Evolutionary conservation across 2,888 invertebrate species (phyloP).

Genomic region (Heteropelma amictum): DNA sequence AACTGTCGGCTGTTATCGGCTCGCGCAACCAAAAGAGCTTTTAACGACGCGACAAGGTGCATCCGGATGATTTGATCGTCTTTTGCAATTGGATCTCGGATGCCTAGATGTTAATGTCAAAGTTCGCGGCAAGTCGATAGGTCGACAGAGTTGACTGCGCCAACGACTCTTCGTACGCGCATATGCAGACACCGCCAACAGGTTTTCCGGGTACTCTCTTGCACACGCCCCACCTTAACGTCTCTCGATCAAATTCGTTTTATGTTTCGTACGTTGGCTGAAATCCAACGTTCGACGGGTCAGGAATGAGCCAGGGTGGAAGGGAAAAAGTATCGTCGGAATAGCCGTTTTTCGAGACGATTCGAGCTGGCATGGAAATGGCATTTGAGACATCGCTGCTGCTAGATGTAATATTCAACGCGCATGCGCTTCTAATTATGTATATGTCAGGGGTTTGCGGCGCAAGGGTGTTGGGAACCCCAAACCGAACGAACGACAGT

Average conservation of each 20-base stretch:
- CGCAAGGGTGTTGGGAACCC: slow-evolving; percentile 65
- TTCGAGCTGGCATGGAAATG: no score
- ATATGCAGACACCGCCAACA: slow-evolving; percentile 25
- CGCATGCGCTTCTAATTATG: no score
- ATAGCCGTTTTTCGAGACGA: no score
- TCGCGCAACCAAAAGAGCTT: background rate
- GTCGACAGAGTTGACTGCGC: slow-evolving; percentile 49
- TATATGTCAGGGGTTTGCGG: no score
- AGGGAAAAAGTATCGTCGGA: no score
- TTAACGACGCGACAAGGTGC: background rate
- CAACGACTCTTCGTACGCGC: no score
- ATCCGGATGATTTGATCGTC: slow-evolving; percentile 57
- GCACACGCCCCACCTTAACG: background rate
- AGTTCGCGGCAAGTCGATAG: slow-evolving; percentile 54
- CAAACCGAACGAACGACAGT: no score
- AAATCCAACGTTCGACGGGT: slow-evolving; percentile 30
- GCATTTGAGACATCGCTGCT: no score
- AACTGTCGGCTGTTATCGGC: background rate
- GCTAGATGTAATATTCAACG: no score
- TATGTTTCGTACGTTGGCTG: slow-evolving; percentile 28
- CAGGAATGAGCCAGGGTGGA: slow-evolving; percentile 26
- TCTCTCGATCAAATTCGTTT: slow-evolving; percentile 16
- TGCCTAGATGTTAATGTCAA: slow-evolving; percentile 50
- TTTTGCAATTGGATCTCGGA: slow-evolving; percentile 63
- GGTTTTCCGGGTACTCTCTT: slow-evolving; percentile 2